Evolutionary conservation across 2,797 vertebrate genomes (phyloP).

Genomic region (Pyrocephalus nanus): DNA sequence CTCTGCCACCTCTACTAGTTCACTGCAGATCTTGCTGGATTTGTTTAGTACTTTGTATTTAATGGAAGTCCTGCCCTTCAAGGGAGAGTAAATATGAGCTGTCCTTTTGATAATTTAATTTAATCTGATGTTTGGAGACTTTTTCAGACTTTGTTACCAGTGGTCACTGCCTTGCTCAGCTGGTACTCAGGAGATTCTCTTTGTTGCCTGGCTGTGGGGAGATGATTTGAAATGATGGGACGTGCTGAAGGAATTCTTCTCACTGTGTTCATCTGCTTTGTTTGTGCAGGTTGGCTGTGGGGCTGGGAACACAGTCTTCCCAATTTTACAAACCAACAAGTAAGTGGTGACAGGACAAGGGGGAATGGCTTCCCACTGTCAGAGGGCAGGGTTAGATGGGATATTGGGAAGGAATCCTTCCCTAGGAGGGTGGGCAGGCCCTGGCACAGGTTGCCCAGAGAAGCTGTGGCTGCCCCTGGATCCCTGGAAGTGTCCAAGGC

Average conservation of each 20-base stretch:
- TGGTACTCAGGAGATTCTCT: background rate
- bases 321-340: slow-evolving; percentile 97
- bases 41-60: background rate
- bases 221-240: background rate
- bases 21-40: background rate
- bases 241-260: background rate
- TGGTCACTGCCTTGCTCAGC: background rate
- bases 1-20: background rate
- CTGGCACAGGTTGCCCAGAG: background rate
- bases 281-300: slow-evolving; percentile 92
- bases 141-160: background rate
- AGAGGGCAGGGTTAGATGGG: background rate
- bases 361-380: background rate
- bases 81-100: background rate
- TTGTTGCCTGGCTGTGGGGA: background rate
- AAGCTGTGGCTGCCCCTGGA: background rate
- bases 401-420: background rate
- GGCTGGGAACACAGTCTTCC: slow-evolving; percentile 97
- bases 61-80: background rate
- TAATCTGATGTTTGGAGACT: background rate
- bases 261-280: background rate
- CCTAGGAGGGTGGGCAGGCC: background rate
- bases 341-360: slow-evolving; percentile 75
- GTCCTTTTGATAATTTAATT: background rate
- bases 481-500: background rate